These are phyloP conservation scores for Drosophila infuscata DNA, from an alignment of 2,888 invertebrate species.

Conservation along the genomic window DNA sequence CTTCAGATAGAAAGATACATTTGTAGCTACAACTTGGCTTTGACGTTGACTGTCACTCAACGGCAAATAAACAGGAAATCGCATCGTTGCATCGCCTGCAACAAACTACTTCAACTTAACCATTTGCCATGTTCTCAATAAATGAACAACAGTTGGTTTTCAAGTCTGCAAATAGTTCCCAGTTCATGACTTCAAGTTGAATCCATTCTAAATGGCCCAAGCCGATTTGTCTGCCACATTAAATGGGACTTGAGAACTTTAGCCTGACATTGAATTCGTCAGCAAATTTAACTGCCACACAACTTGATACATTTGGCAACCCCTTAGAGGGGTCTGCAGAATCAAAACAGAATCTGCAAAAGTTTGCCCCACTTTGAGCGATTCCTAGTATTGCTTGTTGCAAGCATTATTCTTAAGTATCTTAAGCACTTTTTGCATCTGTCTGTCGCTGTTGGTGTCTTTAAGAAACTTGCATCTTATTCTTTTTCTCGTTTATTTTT, in stretches of 20 bases:
- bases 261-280: constrained; percentile 31
- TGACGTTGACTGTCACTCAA: constrained; percentile 68
- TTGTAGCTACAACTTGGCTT: constrained; percentile 69
- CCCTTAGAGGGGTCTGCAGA: constrained; percentile 10
- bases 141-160: constrained; percentile 37
- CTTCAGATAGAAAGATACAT: constrained; percentile 51
- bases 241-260: constrained; percentile 10
- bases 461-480: constrained; percentile 1
- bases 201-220: constrained; percentile 10
- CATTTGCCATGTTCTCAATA: constrained; percentile 52
- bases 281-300: constrained; percentile 58
- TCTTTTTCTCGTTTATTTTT: constrained; percentile 1
- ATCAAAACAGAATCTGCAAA: constrained; percentile 59
- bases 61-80: constrained; percentile 68
- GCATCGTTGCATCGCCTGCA: constrained; percentile 51
- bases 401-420: constrained; percentile 4
- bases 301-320: constrained; percentile 28
- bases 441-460: constrained; percentile 11
- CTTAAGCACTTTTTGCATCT: constrained; percentile 7
- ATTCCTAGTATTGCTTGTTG: constrained; percentile 1
- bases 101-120: constrained; percentile 31
- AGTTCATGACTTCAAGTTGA: constrained; percentile 2
- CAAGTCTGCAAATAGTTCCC: constrained; percentile 4
- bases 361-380: constrained; percentile 65
- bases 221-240: constrained; percentile 36